Conservation (phyloP, 2,797 vertebrate genomes). For the Numenius phaeopus region DNA sequence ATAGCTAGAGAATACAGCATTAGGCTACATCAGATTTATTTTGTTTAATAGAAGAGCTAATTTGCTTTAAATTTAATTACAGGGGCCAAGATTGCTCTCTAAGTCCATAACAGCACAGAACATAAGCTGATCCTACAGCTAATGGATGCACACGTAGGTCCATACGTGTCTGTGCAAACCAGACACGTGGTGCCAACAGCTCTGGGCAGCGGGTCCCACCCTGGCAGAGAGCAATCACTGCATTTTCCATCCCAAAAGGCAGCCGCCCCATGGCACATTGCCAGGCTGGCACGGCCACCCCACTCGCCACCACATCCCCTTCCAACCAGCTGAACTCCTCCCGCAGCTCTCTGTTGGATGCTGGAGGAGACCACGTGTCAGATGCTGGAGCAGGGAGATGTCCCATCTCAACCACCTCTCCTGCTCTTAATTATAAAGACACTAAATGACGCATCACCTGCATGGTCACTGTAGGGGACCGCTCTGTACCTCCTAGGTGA, state of each 20-base stretch:
- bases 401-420: not conserved
- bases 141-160: not conserved
- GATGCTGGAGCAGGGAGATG: not conserved
- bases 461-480: fast-evolving
- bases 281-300: not conserved
- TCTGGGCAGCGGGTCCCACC: fast-evolving
- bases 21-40: slow-evolving; percentile 74
- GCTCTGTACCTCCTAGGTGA: not conserved
- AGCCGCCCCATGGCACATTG: not conserved
- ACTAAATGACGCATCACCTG: fast-evolving
- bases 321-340: not conserved
- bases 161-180: not conserved
- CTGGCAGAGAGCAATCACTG: not conserved
- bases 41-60: slow-evolving; percentile 74
- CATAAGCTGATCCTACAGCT: slow-evolving; percentile 44
- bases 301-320: fast-evolving
- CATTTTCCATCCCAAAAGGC: not conserved
- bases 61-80: slow-evolving; percentile 79
- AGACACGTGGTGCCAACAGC: not conserved
- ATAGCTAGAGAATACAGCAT: slow-evolving; percentile 66
- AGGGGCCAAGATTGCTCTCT: slow-evolving; percentile 51
- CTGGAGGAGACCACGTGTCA: fast-evolving
- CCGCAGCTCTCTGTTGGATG: not conserved
- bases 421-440: not conserved
- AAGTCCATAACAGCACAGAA: slow-evolving; percentile 60